phyloP scores from a whole-genome alignment of 37 sponge, comb jelly and placozoan species.

The Tethya wilhelma region DNA sequence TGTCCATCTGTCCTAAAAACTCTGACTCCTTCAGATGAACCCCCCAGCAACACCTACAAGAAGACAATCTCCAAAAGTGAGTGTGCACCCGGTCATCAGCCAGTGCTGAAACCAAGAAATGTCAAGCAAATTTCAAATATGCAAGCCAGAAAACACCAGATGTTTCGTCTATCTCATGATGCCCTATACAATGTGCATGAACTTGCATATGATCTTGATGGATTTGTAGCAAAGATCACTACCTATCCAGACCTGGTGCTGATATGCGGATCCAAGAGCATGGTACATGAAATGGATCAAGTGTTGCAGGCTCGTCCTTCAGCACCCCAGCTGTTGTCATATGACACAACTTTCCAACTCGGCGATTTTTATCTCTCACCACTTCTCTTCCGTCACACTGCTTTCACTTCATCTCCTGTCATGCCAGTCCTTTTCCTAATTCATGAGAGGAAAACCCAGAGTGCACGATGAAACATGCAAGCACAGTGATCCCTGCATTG shows the following conservation, averaged over 20 bases:
- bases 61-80: not conserved
- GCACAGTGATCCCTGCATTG: not conserved
- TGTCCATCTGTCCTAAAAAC: conserved; percentile 5
- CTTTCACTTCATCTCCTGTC: conserved; percentile 24
- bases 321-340: conserved; percentile 55
- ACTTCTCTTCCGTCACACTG: conserved; percentile 49
- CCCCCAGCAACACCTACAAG: not conserved
- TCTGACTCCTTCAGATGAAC: not conserved
- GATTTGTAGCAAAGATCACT: conserved; percentile 35
- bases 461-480: not conserved
- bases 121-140: conserved; percentile 4
- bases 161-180: conserved; percentile 46
- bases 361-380: conserved; percentile 62
- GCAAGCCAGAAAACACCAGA: not conserved
- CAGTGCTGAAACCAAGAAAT: not conserved
- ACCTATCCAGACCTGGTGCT: conserved; percentile 58
- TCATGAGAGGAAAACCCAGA: conserved; percentile 32
- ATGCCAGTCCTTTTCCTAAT: conserved; percentile 21
- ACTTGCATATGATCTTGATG: conserved; percentile 44
- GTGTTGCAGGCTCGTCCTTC: conserved; percentile 21
- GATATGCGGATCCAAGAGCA: conserved; percentile 32
- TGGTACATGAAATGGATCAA: conserved; percentile 30
- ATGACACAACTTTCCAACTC: conserved; percentile 60
- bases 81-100: not conserved
- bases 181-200: conserved; percentile 53